Conservation (phyloP, 2,888 invertebrate species). For the Tillus elongatus region DNA sequence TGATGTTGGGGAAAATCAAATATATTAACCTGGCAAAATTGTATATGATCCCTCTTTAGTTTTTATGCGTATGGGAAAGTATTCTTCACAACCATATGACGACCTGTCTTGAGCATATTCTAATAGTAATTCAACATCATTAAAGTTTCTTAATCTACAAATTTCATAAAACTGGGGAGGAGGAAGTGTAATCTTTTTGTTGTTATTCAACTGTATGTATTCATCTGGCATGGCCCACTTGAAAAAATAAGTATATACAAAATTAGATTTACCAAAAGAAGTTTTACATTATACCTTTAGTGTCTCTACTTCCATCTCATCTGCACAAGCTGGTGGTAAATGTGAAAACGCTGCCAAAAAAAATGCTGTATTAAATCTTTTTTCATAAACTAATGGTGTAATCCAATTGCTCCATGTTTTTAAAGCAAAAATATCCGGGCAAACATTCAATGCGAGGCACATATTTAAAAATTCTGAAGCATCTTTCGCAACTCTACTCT, state of each 20-base stretch:
- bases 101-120: conserved; percentile 51
- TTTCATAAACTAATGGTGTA: too few relatives aligned
- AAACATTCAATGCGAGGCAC: too few relatives aligned
- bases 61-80: conserved; percentile 30
- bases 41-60: conserved; percentile 23
- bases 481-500: too few relatives aligned
- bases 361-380: too few relatives aligned
- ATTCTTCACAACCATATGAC: conserved; percentile 45
- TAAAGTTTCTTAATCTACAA: conserved; percentile 49
- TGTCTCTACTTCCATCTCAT: too few relatives aligned
- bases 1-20: neutral
- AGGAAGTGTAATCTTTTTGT: conserved; percentile 46
- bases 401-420: too few relatives aligned
- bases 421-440: too few relatives aligned
- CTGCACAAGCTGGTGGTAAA: too few relatives aligned
- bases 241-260: conserved; percentile 26
- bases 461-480: too few relatives aligned
- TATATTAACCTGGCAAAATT: conserved; percentile 28
- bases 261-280: too few relatives aligned
- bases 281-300: too few relatives aligned
- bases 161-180: conserved; percentile 76
- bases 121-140: conserved; percentile 48
- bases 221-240: conserved; percentile 60
- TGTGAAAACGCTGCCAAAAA: too few relatives aligned
- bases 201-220: conserved; percentile 40